phyloP scores from a whole-genome alignment of 2,888 invertebrate species.

The Quadriops clusia region DNA sequence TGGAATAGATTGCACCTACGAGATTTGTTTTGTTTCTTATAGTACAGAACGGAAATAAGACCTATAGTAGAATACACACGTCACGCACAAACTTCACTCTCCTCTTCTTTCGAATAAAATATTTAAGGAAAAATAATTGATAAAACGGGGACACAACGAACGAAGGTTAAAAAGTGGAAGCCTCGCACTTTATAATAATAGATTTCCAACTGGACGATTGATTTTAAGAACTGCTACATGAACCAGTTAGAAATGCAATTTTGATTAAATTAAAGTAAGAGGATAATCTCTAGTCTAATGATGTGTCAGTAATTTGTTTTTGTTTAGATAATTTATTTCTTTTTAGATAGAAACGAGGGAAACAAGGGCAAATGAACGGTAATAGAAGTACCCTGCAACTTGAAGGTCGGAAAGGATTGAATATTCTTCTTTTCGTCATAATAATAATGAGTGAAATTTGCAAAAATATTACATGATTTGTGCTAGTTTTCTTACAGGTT shows the following conservation, averaged over 20 bases:
- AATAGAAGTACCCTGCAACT: slow-evolving; percentile 5
- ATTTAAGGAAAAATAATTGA: no score
- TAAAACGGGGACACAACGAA: slow-evolving; percentile 5
- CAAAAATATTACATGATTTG: slow-evolving; percentile 12
- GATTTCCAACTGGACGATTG: slow-evolving; percentile 6
- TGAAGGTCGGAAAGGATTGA: slow-evolving; percentile 2
- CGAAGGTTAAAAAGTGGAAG: slow-evolving; percentile 10
- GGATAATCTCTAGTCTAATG: slow-evolving; percentile 29
- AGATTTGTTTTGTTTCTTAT: no score
- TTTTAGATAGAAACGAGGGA: no score
- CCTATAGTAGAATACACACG: no score
- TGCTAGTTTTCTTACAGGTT: slow-evolving; percentile 10
- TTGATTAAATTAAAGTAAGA: no score
- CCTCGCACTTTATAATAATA: slow-evolving; percentile 6
- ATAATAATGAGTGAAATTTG: slow-evolving; percentile 11
- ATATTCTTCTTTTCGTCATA: slow-evolving; percentile 9
- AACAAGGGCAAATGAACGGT: no score
- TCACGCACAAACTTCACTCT: no score
- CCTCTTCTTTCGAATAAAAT: no score
- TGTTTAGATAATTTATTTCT: no score
- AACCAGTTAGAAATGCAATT: no score
- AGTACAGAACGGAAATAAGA: no score
- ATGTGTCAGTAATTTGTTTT: slow-evolving; percentile 32
- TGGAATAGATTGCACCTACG: no score
- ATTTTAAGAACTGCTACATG: slow-evolving; percentile 1